Evolutionary conservation across 1,140 invertebrate species (phyloP), one percentile per base, ranked within the genome.

Genomic region (Hestina assimilis): DNA sequence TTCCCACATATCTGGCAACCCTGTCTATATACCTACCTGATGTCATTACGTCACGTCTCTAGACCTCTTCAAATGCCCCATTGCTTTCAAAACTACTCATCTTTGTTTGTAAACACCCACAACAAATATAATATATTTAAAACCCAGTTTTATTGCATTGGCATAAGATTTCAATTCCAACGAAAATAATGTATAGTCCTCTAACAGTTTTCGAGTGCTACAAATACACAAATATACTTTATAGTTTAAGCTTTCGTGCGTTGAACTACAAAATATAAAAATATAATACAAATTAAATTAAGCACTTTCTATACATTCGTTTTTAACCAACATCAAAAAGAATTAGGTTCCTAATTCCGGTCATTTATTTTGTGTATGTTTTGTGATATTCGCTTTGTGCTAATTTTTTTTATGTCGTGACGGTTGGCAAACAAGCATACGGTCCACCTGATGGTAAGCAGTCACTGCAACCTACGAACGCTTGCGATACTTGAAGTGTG

Each of bases 251-350:
- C 8, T 19, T 38, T 38, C 9, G 33, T 38, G n/a, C 33, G n/a
- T 19, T 38, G 33, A 38, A 38, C 33, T 38, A 38, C 33, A 38
- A 38, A 38, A 17, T 38, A 38, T 17, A 38, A 38, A 38, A 17
- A 9, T 15, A 14, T 35, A 3, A 38, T 38, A 17, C 15, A 19
- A 19, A 38, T 38, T 19, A 19, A 19, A 17, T 8, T 4, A 7
- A 7, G 19, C 7, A 38, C 11, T 38, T 17, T 35, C 0, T 19
- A 17, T 14, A 1, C 9, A 6, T 35, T 17, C 1, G 29, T 12
- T n/a, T n/a, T n/a, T n/a, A n/a, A n/a, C n/a, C n/a, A n/a, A n/a
- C n/a, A n/a, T n/a, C n/a, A n/a, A n/a, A n/a, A n/a, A n/a, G n/a
- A n/a, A n/a, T n/a, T n/a, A n/a, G n/a, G n/a, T n/a, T n/a, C n/a